Base-by-base conservation (phyloP, 2,797 vertebrate genomes). In the Onychomys torridus region DNA sequence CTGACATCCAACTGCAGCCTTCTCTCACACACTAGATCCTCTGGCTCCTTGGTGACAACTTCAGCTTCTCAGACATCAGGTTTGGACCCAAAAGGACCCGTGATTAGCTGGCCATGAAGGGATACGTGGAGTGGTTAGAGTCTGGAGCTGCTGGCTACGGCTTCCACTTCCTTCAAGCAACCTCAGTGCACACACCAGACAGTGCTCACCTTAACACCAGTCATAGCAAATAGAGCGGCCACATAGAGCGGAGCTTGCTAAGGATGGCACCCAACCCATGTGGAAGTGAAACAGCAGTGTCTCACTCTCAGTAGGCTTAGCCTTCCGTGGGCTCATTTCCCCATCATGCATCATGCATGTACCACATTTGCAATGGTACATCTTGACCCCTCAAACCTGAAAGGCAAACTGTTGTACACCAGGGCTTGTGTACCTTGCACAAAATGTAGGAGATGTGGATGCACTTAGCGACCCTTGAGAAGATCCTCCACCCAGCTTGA, bases 241-340 rank as follows among this genome's bases (percentile, higher is more conserved):
- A 2, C 34, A 25, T 3, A 37, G 32, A 16, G 10, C 21, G 0
- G 0, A 40, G 17, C 34, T 11, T 69, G 69, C 57, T 34, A 1
- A 61, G 25, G 73, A 88, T 12, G 2, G 37, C 13, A 8, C 52
- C 32, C 1, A 40, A 21, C 57, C 11, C 46, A 32, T 5, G 23
- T 52, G 43, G 13, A 83, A 16, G 7, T 1, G 49, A 49, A 65
- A 11, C 27, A 0, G 46, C 14, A 12, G 49, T 17, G 43, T 2
- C 5, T 5, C 19, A 9, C 5, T 5, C 19, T 10, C 17, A 59
- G 37, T 12, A 37, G 23, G 6, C 65, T 19, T 1, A 29, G 16
- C n/a, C 40, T 57, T 6, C 2, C 1, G 37, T 0, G 9, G 43
- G 12, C 61, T 63, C 1, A 5, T n/a, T 25, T 40, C 17, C 17